Conservation (phyloP, 2,888 invertebrate species). For the Rhogogaster chlorosoma region DNA sequence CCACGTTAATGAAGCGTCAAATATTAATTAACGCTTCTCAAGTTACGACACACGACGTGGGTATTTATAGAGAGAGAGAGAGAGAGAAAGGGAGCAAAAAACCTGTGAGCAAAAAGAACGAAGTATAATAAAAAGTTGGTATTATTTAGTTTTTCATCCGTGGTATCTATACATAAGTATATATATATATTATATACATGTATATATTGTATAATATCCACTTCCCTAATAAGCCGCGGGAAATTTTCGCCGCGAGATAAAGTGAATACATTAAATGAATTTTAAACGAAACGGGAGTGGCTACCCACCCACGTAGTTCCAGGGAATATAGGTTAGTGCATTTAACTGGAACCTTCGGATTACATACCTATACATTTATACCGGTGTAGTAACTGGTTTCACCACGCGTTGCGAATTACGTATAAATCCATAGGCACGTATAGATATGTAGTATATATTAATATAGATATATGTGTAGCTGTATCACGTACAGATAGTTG, state of each 20-base stretch:
- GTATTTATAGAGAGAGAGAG: background rate
- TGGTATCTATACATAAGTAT: background rate
- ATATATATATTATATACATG: background rate
- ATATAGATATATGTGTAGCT: background rate
- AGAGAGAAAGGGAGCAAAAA: background rate
- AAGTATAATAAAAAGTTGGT: background rate
- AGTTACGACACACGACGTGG: background rate
- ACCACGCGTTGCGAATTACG: slow-evolving; percentile 7
- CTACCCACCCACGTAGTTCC: slow-evolving; percentile 30
- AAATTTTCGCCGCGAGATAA: background rate
- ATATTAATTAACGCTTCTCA: slow-evolving; percentile 15
- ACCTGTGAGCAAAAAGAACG: background rate
- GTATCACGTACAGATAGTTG: background rate
- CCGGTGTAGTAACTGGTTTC: slow-evolving; percentile 21
- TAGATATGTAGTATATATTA: background rate
- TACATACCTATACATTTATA: background rate
- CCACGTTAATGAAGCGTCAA: slow-evolving; percentile 7
- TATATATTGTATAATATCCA: slow-evolving; percentile 6
- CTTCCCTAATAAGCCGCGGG: background rate
- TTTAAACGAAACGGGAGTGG: slow-evolving; percentile 38
- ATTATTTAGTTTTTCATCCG: background rate
- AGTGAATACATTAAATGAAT: slow-evolving; percentile 35
- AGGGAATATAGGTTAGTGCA: slow-evolving; percentile 43
- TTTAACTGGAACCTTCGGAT: slow-evolving; percentile 45
- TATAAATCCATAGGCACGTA: background rate